A percentile compares a stretch with the other conserved stretches of the same genome.
phyloP scores from a whole-genome alignment of 2,797 vertebrate genomes.

The Pseudomugil gertrudae region DNA sequence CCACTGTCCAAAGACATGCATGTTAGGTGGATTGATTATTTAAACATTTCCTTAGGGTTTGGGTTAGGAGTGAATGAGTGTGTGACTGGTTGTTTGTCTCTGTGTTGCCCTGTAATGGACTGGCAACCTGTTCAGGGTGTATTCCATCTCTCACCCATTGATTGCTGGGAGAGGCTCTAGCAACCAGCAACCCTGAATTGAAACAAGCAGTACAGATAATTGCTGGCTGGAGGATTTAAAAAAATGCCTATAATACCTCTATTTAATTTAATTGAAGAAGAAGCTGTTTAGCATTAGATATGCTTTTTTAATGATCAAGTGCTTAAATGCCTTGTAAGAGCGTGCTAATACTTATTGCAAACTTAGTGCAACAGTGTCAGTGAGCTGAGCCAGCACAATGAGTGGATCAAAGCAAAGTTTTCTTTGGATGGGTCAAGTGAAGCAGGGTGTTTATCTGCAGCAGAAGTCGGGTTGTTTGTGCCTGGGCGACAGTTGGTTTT shows the following conservation, averaged over 20 bases:
- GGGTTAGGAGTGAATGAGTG: too few species aligned
- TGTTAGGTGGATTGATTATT: too few species aligned
- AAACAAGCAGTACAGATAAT: too few species aligned
- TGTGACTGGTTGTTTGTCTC: too few species aligned
- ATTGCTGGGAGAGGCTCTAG: too few species aligned
- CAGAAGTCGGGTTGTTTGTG: constrained; percentile 49
- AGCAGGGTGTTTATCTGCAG: constrained; percentile 48
- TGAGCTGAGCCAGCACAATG: constrained; percentile 2
- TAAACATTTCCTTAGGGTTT: too few species aligned
- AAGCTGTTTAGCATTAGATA: background rate
- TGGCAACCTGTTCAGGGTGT: too few species aligned
- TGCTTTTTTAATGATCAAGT: background rate
- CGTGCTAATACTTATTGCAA: background rate
- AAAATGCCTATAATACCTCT: constrained; percentile 1
- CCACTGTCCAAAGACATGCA: too few species aligned
- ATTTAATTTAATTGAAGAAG: background rate
- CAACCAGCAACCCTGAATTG: too few species aligned
- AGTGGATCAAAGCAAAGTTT: constrained; percentile 29
- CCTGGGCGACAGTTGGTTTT: constrained; percentile 41
- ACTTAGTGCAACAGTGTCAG: background rate
- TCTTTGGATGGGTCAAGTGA: constrained; percentile 29
- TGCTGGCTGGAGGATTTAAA: background rate
- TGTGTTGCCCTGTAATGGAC: too few species aligned
- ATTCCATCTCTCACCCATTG: too few species aligned
- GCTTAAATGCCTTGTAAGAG: background rate